Conservation (phyloP, 2,888 invertebrate genomes). For the Andrena marginata region DNA sequence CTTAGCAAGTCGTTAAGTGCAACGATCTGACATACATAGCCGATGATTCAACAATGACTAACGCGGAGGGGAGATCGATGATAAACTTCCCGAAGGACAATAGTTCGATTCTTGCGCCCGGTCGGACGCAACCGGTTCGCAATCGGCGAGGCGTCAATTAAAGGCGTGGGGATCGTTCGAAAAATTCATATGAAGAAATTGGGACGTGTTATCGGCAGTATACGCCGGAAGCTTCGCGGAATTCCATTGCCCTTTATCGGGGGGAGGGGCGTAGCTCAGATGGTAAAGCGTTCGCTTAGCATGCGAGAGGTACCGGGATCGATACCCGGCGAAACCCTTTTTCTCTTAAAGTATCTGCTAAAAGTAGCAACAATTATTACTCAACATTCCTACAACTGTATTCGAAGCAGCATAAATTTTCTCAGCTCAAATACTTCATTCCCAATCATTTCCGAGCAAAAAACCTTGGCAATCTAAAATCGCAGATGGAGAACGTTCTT, state of each 20-base stretch:
- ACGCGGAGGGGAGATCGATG: slow-evolving; percentile 18
- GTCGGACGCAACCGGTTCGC: slow-evolving; percentile 30
- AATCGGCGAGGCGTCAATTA: slow-evolving; percentile 49
- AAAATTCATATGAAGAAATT: slow-evolving; percentile 39
- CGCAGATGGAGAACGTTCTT: too few relatives aligned
- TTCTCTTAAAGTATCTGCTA: neutral
- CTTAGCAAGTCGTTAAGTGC: slow-evolving; percentile 56
- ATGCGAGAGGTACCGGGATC: slow-evolving; percentile 84
- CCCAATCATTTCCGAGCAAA: neutral
- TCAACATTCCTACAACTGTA: neutral
- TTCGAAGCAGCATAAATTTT: neutral
- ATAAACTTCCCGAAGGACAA: slow-evolving; percentile 58
- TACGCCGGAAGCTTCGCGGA: slow-evolving; percentile 10
- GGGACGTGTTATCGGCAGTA: slow-evolving; percentile 25
- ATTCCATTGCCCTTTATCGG: slow-evolving; percentile 42
- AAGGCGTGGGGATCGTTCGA: neutral
- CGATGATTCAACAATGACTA: slow-evolving; percentile 64
- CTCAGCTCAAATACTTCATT: neutral
- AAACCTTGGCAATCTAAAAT: too few relatives aligned
- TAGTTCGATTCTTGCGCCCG: slow-evolving; percentile 39
- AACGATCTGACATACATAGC: slow-evolving; percentile 67
- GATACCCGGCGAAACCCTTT: slow-evolving; percentile 78
- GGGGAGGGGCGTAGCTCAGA: slow-evolving; percentile 84
- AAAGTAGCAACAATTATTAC: neutral
- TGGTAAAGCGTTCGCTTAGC: slow-evolving; percentile 85